Conservation (phyloP, 2,797 vertebrate genomes). For the Helostoma temminkii region DNA sequence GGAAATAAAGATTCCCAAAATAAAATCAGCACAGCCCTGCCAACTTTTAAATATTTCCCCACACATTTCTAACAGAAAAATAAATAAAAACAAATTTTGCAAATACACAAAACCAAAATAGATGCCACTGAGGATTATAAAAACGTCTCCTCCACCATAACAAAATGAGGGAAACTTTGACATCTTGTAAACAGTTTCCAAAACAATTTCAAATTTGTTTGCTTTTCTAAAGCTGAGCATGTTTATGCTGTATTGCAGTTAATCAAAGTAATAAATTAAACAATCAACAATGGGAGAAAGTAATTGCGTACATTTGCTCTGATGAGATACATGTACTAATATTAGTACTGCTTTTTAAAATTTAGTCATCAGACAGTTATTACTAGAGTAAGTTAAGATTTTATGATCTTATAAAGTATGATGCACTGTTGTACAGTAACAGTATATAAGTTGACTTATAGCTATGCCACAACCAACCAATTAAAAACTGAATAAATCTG, state of each 20-base stretch:
- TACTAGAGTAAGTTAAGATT: no score
- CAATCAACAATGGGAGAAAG: not conserved
- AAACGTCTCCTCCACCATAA: constrained; percentile 35
- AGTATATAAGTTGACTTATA: not conserved
- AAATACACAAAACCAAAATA: constrained; percentile 50
- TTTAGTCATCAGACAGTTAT: not conserved
- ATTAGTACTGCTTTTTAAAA: not conserved
- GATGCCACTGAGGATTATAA: constrained; percentile 35
- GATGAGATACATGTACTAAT: not conserved
- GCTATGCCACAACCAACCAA: no score
- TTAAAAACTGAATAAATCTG: not conserved
- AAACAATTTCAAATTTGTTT: constrained; percentile 23
- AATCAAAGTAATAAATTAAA: constrained; percentile 45
- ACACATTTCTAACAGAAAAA: constrained; percentile 31
- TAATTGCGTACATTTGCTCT: not conserved
- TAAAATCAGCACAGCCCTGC: constrained; percentile 49
- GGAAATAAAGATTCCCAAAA: constrained; percentile 70
- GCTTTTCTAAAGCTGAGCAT: constrained; percentile 17
- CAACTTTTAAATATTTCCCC: constrained; percentile 61
- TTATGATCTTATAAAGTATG: not conserved
- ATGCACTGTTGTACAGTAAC: not conserved
- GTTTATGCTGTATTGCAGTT: constrained; percentile 26
- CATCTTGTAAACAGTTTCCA: constrained; percentile 47
- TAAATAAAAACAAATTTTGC: constrained; percentile 44
- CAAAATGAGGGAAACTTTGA: constrained; percentile 46